Evolutionary conservation across 2,113 vertebrate genomes (phyloP), one percentile per base, ranked within the genome.

Genomic region (Beaufortia kweichowensis): DNA sequence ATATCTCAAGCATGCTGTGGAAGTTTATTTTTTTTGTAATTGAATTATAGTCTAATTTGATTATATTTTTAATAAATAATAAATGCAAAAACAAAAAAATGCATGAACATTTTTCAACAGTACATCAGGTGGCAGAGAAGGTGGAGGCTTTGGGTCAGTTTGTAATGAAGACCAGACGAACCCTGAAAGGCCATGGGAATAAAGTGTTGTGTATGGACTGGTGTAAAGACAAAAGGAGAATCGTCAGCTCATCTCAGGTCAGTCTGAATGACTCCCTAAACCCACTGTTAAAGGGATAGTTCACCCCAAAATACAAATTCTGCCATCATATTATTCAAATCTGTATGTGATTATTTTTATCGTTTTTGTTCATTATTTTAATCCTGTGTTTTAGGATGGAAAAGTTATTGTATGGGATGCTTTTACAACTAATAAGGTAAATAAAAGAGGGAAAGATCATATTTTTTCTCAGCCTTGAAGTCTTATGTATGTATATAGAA

Each of bases 141-240:
- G 94, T 98, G 85, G 97, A 99, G 62, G 91, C 95, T 0, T 88
- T 99, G 77, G 97, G 97, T 7, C 97, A 98, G 88, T 99, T 99
- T 84, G 92, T 98, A 83, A 98, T 99, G 97, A 99, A 99, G 90
- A 98, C 97, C 68, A 92, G 97, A 33, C 92, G 97, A 82, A 98
- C 97, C 3, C 90, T 99, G 81, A 99, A 99, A 85, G 97, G 97
- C 78, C 97, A 99, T 0, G 97, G 97, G 1, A 99, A 99, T 87
- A 99, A 99, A 90, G 97, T 99, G 33, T 93, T 99, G 79, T 99
- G 97, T 67, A 98, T 99, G 97, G 97, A 99, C 86, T 99, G 97
- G 97, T 99, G 97, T 84, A 96, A 95, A 83, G 97, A 99, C 86
- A 98, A 97, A 88, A 91, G 97, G 81, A 94, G 97, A 78, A 94